Percentiles rank a stretch among this genome's conserved stretches.
These are phyloP conservation scores for Idaea biselata DNA, from an alignment of 2,888 invertebrate genomes.

Conservation along the genomic window DNA sequence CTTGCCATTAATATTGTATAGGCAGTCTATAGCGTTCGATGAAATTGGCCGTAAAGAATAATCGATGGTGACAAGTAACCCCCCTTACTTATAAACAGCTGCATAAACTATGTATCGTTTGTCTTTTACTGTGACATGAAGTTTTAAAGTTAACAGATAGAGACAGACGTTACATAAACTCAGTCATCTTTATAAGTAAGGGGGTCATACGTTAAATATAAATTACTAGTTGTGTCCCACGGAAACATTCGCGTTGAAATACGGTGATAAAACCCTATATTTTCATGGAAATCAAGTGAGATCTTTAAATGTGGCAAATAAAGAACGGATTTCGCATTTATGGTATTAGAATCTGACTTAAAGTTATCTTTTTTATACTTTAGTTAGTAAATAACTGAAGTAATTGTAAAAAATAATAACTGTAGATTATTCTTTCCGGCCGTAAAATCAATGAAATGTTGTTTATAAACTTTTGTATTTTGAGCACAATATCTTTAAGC, in stretches of 20 bases:
- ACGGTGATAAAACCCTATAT: too few species aligned
- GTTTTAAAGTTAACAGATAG: too few species aligned
- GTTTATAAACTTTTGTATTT: constrained; percentile 19
- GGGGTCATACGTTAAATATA: too few species aligned
- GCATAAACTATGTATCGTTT: too few species aligned
- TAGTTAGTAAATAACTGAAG: not conserved
- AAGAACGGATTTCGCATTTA: too few species aligned
- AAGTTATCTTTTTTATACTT: not conserved
- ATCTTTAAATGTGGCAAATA: too few species aligned
- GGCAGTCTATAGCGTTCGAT: not conserved
- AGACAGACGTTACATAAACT: too few species aligned
- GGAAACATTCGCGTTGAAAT: not conserved
- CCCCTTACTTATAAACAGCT: too few species aligned
- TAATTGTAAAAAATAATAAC: not conserved
- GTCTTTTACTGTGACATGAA: too few species aligned
- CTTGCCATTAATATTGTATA: constrained; percentile 1
- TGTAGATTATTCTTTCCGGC: not conserved
- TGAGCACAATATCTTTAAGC: constrained; percentile 39
- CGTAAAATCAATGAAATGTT: not conserved
- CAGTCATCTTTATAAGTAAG: too few species aligned
- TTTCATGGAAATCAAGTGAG: too few species aligned
- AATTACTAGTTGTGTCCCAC: not conserved
- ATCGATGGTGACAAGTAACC: not conserved
- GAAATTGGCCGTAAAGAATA: not conserved
- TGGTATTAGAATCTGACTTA: too few species aligned